Base-by-base conservation (phyloP, 2,113 vertebrate species). In the Crotophaga sulcirostris region DNA sequence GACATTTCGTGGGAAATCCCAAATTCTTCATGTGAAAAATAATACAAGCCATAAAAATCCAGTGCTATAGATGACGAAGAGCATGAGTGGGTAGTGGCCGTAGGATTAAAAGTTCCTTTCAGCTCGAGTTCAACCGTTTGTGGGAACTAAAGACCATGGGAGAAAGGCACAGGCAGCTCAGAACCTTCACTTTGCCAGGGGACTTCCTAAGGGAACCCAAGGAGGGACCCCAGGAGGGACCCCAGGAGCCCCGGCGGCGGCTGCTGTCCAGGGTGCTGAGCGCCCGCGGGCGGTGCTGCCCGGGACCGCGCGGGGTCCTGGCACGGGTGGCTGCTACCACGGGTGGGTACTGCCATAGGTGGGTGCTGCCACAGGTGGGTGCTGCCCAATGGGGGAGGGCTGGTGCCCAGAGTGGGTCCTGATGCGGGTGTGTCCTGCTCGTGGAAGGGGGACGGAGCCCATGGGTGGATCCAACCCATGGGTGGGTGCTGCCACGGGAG, bases 201-300 rank as follows among this genome's bases (percentile, higher is more conserved):
- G 47, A 54, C 10, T 25, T 28, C 9, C 34, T 16, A 29, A 52
- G 23, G 38, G 14, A 36, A 52, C 31, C 24, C 26, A 21, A 26
- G 7, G 58, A 21, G 6, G 6, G 4, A 24, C 49, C 49, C 49
- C 28, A 20, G 63, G 62, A 64, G 24, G 67, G 18, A 47, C 45
- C 13, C 34, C 12, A 15, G 14, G 17, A 44, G 38, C 7, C n/a
- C 12, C 5, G 4, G 12, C 20, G 3, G 26, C 1, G 40, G 68
- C 25, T 26, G 93, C 84, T 95, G 59, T 96, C 84, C 91, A 87
- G 47, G 89, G 95, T 95, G 81, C 92, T 96, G 92, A 89, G 24
- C 6, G 6, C 0, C 10, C 9, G 2, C 17, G 17, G 38, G 6
- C 19, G 16, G 47, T 20, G 19, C 20, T 17, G 47, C 9, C 42